These are phyloP conservation scores for Cyanoderma ruficeps DNA, from an alignment of 2,113 vertebrate genomes.

Conservation along the genomic window DNA sequence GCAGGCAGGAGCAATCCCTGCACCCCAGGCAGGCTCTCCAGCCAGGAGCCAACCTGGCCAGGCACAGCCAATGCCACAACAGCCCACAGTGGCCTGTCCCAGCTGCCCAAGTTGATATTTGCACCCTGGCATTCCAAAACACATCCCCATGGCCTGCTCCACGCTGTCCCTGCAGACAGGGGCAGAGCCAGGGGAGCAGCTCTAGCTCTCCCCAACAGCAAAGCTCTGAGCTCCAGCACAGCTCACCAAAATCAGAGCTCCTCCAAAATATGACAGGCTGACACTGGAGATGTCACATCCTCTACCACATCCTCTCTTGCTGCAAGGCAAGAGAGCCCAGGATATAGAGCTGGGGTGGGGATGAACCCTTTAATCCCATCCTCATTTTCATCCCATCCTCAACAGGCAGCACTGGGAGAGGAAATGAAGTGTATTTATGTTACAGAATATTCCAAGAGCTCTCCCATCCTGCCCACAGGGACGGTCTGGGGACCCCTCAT, in stretches of 20 bases:
- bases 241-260: not conserved
- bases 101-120: not conserved
- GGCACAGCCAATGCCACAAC: not conserved
- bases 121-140: not conserved
- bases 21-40: not conserved
- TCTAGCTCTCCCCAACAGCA: not conserved
- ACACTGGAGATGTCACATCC: not conserved
- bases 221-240: not conserved
- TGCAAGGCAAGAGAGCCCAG: not conserved
- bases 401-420: not conserved
- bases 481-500: not conserved
- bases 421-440: not conserved
- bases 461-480: not conserved
- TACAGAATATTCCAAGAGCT: not conserved
- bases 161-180: rapidly evolving
- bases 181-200: not conserved
- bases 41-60: not conserved
- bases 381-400: not conserved
- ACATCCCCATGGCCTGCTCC: not conserved
- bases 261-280: not conserved
- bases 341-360: not conserved
- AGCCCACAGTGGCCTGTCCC: not conserved
- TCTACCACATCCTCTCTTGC: not conserved
- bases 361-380: not conserved
- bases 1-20: not conserved